Conservation (phyloP, 1,140 invertebrate genomes). For the Diprion similis region DNA sequence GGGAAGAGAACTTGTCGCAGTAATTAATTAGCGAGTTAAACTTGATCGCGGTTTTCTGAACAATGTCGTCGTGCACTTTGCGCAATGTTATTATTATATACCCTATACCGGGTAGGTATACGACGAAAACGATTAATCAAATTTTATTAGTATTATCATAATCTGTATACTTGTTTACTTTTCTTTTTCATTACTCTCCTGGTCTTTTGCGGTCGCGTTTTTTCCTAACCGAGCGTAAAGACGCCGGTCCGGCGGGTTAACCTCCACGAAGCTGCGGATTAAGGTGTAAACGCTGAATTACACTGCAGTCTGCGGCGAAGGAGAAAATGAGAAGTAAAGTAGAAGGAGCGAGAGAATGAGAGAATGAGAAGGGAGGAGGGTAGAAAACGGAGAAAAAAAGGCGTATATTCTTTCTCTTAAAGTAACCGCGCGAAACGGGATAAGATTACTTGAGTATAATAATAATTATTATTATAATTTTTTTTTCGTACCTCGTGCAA, state of each 20-base stretch:
- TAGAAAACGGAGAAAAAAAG: background rate
- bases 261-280: background rate
- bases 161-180: background rate
- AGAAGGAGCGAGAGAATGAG: background rate
- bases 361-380: too few species aligned
- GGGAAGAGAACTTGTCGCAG: background rate
- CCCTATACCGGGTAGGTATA: too few species aligned
- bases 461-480: background rate
- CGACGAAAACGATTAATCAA: too few species aligned
- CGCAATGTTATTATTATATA: too few species aligned
- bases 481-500: conserved; percentile 28
- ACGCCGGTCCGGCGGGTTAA: background rate
- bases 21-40: too few species aligned
- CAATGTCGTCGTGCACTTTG: too few species aligned
- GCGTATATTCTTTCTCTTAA: background rate
- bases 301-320: background rate
- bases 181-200: background rate
- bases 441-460: conserved; percentile 1
- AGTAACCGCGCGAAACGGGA: background rate
- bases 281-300: background rate
- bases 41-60: too few species aligned
- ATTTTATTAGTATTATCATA: background rate
- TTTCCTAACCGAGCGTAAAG: background rate
- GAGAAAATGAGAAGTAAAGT: background rate
- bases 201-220: background rate